Evolutionary conservation across 1,140 invertebrate genomes (phyloP).

Genomic region (Cylas formicarius): DNA sequence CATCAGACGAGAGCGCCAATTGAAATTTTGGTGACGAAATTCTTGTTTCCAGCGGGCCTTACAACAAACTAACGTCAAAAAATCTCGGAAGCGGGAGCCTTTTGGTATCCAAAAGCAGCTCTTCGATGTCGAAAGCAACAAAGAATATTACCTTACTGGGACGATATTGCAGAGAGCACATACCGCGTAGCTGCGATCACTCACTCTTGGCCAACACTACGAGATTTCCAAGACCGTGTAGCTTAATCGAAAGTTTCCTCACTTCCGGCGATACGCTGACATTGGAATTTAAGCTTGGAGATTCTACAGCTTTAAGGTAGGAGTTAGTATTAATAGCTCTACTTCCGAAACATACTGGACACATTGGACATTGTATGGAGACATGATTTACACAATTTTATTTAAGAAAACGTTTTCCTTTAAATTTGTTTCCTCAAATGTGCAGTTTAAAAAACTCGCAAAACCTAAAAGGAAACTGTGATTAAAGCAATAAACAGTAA

Average conservation of each 20-base stretch:
- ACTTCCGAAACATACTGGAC: not conserved
- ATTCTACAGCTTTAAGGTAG: conserved; percentile 75
- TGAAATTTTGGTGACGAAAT: too few relatives aligned
- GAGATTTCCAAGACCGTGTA: conserved; percentile 59
- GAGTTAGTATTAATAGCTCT: not conserved
- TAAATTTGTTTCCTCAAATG: too few relatives aligned
- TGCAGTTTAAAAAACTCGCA: too few relatives aligned
- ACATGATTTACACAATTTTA: too few relatives aligned
- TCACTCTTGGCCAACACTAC: conserved; percentile 54
- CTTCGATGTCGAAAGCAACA: conserved; percentile 42
- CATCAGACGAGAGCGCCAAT: too few relatives aligned
- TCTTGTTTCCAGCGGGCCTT: conserved; percentile 22
- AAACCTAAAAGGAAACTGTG: too few relatives aligned
- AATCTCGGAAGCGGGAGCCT: conserved; percentile 3
- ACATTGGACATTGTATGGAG: not conserved
- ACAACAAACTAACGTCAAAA: conserved; percentile 32
- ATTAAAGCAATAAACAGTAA: too few relatives aligned
- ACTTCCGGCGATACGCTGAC: conserved; percentile 73
- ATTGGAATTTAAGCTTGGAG: conserved; percentile 67
- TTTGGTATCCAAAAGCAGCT: conserved; percentile 4
- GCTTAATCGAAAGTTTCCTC: conserved; percentile 73
- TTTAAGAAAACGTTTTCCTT: too few relatives aligned
- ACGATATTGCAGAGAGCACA: conserved; percentile 67
- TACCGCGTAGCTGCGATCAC: conserved; percentile 72
- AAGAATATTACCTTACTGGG: conserved; percentile 65